phyloP scores from a whole-genome alignment of 2,888 invertebrate genomes.

The Synanthedon formicaeformis region DNA sequence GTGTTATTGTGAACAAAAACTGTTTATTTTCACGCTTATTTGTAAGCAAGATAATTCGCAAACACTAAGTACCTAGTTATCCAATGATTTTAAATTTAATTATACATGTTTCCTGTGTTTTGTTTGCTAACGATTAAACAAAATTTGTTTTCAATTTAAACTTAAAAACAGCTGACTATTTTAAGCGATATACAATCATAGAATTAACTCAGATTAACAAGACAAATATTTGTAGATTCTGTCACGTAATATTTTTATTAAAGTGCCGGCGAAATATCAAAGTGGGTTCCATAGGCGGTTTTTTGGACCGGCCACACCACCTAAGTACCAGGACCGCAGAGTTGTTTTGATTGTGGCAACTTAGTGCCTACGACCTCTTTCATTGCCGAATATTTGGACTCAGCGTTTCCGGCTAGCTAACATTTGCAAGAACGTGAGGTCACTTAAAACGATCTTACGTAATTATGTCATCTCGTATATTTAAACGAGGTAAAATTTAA shows the following conservation, averaged over 20 bases:
- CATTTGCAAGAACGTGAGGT: slow-evolving; percentile 27
- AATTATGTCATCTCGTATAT: slow-evolving; percentile 15
- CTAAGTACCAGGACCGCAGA: slow-evolving; percentile 27
- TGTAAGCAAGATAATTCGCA: too few relatives aligned
- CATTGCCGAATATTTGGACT: slow-evolving; percentile 44
- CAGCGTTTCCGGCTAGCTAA: slow-evolving; percentile 45
- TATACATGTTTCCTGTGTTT: too few relatives aligned
- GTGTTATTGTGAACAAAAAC: too few relatives aligned
- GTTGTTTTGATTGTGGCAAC: slow-evolving; percentile 1
- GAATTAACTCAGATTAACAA: slow-evolving; percentile 37
- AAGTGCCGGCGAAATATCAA: slow-evolving; percentile 49
- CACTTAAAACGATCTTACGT: slow-evolving; percentile 14
- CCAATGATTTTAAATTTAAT: too few relatives aligned
- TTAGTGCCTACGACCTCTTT: slow-evolving; percentile 40
- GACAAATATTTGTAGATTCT: slow-evolving; percentile 4
- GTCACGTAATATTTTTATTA: slow-evolving; percentile 25
- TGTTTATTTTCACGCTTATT: too few relatives aligned
- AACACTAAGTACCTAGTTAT: too few relatives aligned
- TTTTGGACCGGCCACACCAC: too few relatives aligned
- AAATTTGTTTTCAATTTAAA: too few relatives aligned
- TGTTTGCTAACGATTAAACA: too few relatives aligned
- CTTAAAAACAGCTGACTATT: too few relatives aligned
- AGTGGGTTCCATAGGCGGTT: slow-evolving; percentile 19
- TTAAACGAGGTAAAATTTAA: slow-evolving; percentile 13
- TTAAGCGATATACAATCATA: too few relatives aligned